Percentiles rank a stretch among this genome's conserved stretches.
These are phyloP conservation scores for Alsophila aescularia DNA, from an alignment of 2,888 invertebrate genomes.

Conservation along the genomic window DNA sequence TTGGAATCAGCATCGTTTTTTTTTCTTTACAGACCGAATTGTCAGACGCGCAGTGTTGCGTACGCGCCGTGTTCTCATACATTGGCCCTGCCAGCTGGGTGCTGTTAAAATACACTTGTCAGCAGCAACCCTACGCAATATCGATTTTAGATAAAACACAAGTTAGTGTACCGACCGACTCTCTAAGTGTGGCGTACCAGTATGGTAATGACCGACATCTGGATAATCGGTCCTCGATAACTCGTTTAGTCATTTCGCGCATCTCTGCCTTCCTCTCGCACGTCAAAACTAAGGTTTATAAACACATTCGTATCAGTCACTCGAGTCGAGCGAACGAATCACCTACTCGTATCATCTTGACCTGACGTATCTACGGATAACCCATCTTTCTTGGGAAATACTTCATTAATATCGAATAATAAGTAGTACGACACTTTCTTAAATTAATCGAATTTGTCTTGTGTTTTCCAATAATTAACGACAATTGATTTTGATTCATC, in stretches of 20 bases:
- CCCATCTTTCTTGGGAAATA: conserved; percentile 2
- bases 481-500: conserved; percentile 16
- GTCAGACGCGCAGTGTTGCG: too few relatives aligned
- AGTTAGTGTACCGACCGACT: conserved; percentile 13
- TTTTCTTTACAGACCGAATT: too few relatives aligned
- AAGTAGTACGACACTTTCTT: not conserved
- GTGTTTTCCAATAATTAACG: conserved; percentile 22
- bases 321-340: not conserved
- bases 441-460: conserved; percentile 17
- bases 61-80: too few relatives aligned
- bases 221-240: conserved; percentile 44
- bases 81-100: too few relatives aligned
- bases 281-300: not conserved
- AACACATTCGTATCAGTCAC: not conserved
- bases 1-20: too few relatives aligned
- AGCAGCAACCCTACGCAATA: not conserved
- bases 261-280: conserved; percentile 31
- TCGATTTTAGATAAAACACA: not conserved
- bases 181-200: conserved; percentile 19
- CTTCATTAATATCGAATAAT: not conserved
- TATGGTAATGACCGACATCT: conserved; percentile 45
- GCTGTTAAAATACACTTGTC: too few relatives aligned
- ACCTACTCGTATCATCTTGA: not conserved
- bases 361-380: conserved; percentile 3
- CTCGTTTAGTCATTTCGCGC: conserved; percentile 29